These are phyloP conservation scores for Pangasius larnaudii DNA, from an alignment of 2,797 vertebrate genomes.

Conservation along the genomic window DNA sequence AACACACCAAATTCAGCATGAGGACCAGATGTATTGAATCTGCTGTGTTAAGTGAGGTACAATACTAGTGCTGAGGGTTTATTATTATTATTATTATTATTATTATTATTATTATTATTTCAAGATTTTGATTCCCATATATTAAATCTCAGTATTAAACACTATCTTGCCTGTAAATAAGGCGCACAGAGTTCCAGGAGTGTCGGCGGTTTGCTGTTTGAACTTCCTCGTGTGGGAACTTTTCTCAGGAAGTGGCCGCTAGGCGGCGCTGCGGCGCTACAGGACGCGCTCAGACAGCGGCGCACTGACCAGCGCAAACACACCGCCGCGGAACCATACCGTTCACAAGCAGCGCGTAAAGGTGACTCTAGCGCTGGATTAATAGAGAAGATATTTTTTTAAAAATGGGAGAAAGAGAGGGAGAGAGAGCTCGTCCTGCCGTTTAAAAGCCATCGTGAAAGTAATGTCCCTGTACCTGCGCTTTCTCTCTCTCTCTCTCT, in stretches of 20 bases:
- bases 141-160: neutral
- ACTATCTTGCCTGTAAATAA: neutral
- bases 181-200: neutral
- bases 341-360: conserved; percentile 38
- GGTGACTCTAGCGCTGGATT: neutral
- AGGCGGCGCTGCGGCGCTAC: conserved; percentile 63
- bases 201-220: neutral
- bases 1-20: neutral
- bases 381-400: neutral
- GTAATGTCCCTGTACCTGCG: neutral
- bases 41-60: neutral
- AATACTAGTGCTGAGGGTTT: neutral
- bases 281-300: conserved; percentile 40
- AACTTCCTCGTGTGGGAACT: neutral
- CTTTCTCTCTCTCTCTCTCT: neutral
- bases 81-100: no score
- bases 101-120: no score
- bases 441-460: neutral
- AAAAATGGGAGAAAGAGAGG: neutral
- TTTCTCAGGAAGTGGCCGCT: conserved; percentile 41
- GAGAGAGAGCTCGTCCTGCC: neutral
- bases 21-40: neutral
- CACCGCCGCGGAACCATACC: conserved; percentile 27
- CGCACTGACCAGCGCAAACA: conserved; percentile 39
- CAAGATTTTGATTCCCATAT: neutral